Evolutionary conservation across 2,113 vertebrate genomes (phyloP).

Genomic region (Gambusia holbrooki): DNA sequence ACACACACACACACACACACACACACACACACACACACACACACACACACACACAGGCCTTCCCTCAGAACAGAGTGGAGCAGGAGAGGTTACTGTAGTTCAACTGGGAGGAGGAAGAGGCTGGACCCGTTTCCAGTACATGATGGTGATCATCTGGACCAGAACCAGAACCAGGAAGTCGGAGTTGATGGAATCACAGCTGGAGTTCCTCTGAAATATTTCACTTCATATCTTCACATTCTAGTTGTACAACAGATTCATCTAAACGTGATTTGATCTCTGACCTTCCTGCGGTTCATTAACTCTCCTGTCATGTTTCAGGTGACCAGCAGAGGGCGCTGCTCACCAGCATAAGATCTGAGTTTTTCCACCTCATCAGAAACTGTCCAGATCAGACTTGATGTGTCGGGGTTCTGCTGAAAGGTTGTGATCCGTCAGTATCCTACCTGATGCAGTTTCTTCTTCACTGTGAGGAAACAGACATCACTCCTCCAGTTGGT

Average conservation of each 20-base stretch:
- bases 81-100: constrained; percentile 56
- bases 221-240: not conserved
- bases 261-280: not conserved
- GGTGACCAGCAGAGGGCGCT: not conserved
- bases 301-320: not conserved
- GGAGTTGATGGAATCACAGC: not conserved
- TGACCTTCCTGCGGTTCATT: not conserved
- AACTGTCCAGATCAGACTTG: too few species aligned
- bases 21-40: constrained; percentile 30
- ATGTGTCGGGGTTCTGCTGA: too few species aligned
- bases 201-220: not conserved
- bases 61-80: constrained; percentile 24
- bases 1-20: constrained; percentile 2
- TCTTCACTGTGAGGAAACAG: too few species aligned
- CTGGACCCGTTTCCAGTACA: constrained; percentile 38
- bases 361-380: too few species aligned
- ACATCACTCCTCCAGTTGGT: too few species aligned
- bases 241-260: not conserved
- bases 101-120: constrained; percentile 31
- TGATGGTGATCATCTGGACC: constrained; percentile 25
- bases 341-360: not conserved
- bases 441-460: too few species aligned
- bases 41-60: constrained; percentile 35
- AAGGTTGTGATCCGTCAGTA: too few species aligned
- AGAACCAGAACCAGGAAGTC: not conserved